Evolutionary conservation across 2,797 vertebrate species (phyloP).

Genomic region (Decapterus maruadsi): DNA sequence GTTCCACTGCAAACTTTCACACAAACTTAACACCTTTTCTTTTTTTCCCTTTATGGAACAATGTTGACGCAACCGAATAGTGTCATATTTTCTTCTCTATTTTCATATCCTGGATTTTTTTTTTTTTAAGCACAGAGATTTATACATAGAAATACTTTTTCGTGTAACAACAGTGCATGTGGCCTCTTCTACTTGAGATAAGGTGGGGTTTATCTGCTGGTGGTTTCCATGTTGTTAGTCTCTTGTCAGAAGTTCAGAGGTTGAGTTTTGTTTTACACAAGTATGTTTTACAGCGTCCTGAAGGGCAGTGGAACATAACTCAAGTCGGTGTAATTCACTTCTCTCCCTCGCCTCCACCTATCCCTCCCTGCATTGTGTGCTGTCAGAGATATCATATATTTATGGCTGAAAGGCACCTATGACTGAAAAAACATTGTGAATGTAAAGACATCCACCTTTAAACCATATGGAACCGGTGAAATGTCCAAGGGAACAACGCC

Average conservation of each 20-base stretch:
- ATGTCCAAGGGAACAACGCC: background rate
- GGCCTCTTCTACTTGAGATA: constrained; percentile 42
- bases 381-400: constrained; percentile 14
- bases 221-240: constrained; percentile 16
- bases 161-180: background rate
- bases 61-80: too few species aligned
- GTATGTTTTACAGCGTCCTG: background rate
- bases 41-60: too few species aligned
- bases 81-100: background rate
- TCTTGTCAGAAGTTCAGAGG: background rate
- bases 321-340: background rate
- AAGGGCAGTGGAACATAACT: background rate
- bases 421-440: constrained; percentile 9
- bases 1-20: background rate
- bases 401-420: background rate
- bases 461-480: background rate
- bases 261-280: constrained; percentile 1
- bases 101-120: background rate
- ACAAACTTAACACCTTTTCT: too few species aligned
- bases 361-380: background rate
- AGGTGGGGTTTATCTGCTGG: background rate
- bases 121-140: background rate
- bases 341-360: background rate
- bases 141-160: background rate
- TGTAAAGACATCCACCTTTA: background rate